These are phyloP conservation scores for Cataglyphis albicans DNA, from an alignment of 2,888 invertebrate species.

Conservation along the genomic window DNA sequence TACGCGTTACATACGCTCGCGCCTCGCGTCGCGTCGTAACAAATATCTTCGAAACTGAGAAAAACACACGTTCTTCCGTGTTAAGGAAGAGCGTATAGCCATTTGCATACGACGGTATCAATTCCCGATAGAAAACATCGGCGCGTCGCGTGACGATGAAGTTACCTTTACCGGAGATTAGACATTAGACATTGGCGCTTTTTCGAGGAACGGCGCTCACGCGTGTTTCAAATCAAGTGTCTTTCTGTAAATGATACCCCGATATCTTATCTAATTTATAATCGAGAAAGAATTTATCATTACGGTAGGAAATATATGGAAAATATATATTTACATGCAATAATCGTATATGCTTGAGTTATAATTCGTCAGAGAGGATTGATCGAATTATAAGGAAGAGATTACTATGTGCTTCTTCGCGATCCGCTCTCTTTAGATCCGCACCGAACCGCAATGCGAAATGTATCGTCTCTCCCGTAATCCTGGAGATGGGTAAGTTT, in stretches of 20 bases:
- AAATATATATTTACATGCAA: background rate
- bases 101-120: constrained; percentile 24
- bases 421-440: background rate
- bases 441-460: background rate
- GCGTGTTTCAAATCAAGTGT: background rate
- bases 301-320: background rate
- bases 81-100: constrained; percentile 6
- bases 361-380: constrained; percentile 26
- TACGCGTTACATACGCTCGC: constrained; percentile 12
- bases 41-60: constrained; percentile 46
- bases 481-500: constrained; percentile 78
- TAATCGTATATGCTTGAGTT: background rate
- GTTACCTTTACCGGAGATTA: background rate
- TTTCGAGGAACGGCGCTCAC: background rate
- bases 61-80: constrained; percentile 9
- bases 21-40: constrained; percentile 34
- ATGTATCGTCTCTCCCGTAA: constrained; percentile 71
- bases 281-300: background rate
- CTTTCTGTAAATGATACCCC: background rate
- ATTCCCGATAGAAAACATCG: constrained; percentile 9
- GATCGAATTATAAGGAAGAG: background rate
- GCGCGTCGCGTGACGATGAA: background rate
- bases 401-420: background rate
- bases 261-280: background rate
- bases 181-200: background rate